Percentiles rank a stretch among this genome's conserved stretches.
Conservation (phyloP, 2,797 vertebrate species). For the Myoxocephalus aenaeus region DNA sequence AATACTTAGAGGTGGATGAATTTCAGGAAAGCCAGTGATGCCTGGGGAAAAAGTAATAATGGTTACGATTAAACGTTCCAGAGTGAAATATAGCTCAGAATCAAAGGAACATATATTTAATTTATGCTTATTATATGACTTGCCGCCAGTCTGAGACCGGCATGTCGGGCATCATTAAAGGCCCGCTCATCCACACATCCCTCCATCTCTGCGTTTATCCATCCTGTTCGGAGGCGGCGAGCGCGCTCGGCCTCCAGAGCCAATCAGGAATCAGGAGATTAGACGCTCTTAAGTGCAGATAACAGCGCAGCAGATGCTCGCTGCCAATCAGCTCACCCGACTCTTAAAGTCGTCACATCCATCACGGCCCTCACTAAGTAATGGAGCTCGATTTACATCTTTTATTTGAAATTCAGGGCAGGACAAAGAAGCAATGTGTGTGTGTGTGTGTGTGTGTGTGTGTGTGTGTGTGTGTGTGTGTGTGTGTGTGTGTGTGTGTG, state of each 20-base stretch:
- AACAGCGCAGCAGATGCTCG: slow-evolving; percentile 14
- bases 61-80: background rate
- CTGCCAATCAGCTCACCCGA: background rate
- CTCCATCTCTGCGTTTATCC: slow-evolving; percentile 2
- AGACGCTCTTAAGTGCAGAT: slow-evolving; percentile 23
- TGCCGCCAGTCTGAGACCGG: background rate
- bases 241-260: slow-evolving; percentile 10
- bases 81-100: background rate
- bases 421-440: background rate
- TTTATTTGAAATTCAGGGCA: background rate
- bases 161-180: background rate
- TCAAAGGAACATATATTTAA: background rate
- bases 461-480: background rate
- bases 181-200: background rate
- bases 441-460: background rate
- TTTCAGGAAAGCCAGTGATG: background rate
- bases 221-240: slow-evolving; percentile 19
- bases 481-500: background rate
- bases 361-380: background rate
- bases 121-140: background rate
- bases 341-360: background rate
- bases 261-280: slow-evolving; percentile 39
- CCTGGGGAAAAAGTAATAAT: background rate
- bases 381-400: background rate
- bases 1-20: background rate